Evolutionary conservation across 2,888 invertebrate species (phyloP), one percentile per base, ranked within the genome.

Genomic region (Slavum lentiscoides): DNA sequence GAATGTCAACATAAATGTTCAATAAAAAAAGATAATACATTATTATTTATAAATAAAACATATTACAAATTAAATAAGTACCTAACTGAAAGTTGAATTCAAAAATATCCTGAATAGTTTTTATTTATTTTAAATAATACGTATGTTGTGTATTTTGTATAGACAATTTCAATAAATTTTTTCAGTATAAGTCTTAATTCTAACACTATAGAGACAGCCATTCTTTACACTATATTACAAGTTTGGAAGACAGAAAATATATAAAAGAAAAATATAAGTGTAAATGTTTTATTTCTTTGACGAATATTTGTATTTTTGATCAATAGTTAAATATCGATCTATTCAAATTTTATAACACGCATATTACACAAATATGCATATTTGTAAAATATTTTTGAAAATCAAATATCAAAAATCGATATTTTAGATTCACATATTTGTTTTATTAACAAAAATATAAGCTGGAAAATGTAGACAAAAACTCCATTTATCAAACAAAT

Each of bases 241-340:
- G 55, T 67, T 67, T 11, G 67, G 19, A 43, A 75, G 7, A 43
- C 19, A 43, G 39, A 73, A 73, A 49, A 66, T 55, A 58, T 43
- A 66, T 66, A 43, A 43, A 39, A 9, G 15, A 53, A 55, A 74
- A 75, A 67, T 67, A 39, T 59, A 75, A n/a, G n/a, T n/a, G 67
- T 75, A 75, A 75, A 67, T 67, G 67, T 75, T 75, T 75, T 59
- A 75, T 67, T 59, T 43, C n/a, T 17, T 55, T 17, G 43, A 39
- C 15, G 11, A 74, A 64, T 37, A 49, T 30, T 43, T 64, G 53
- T 64, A 15, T 64, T 69, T 69, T 53, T 68, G 7, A 53, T 69
- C 21, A 19, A 19, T 30, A 69, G 30, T 43, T 69, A 15, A 58
- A 58, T 70, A 70, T 58, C 30, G 70, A 70, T 58, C n/a, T 11